Evolutionary conservation across 2,888 invertebrate genomes (phyloP), one percentile per base, ranked within the genome.

Genomic region (Drosophila yooni): DNA sequence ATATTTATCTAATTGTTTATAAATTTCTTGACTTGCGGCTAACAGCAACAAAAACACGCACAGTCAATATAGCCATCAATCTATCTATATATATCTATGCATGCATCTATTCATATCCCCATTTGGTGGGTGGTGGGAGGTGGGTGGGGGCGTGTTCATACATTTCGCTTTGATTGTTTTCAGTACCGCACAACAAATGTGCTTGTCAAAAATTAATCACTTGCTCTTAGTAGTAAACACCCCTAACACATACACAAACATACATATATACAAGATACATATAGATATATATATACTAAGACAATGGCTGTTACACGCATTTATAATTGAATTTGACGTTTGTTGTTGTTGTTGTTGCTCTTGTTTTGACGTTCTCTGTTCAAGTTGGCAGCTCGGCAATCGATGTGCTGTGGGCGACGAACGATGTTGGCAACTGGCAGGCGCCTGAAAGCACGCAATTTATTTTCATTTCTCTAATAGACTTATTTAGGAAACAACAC

Each of bases 171-270:
- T 89, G 89, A 89, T 88, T 85, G 89, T 85, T 84, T 88, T 84
- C 85, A 85, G 89, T 85, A 74, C 67, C 73, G 63, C 69, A 88
- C 77, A 89, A 89, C 88, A 88, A 85, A 85, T 89, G 88, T 68
- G 80, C 69, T 90, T 91, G 90, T 91, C 88, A 91, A 90, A 90
- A 87, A 90, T 90, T 91, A 90, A 91, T 89, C 91, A 88, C 89
- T 80, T 82, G 85, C 91, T 91, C 82, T 91, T 89, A 84, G 75
- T 79, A 76, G 67, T 48, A 57, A 68, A 67, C 58, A 64, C 52
- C 40, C 34, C 76, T 38, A 21, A 60, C 70, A 72, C 81, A 70
- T 52, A 74, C 40, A 52, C 48, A 64, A 11, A 68, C 50, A 58
- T 31, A 53, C 21, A 62, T 52, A 66, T 64, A n/a, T n/a, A n/a